Base-by-base conservation (phyloP, 2,797 vertebrate genomes). In the Arnoldichthys spilopterus region DNA sequence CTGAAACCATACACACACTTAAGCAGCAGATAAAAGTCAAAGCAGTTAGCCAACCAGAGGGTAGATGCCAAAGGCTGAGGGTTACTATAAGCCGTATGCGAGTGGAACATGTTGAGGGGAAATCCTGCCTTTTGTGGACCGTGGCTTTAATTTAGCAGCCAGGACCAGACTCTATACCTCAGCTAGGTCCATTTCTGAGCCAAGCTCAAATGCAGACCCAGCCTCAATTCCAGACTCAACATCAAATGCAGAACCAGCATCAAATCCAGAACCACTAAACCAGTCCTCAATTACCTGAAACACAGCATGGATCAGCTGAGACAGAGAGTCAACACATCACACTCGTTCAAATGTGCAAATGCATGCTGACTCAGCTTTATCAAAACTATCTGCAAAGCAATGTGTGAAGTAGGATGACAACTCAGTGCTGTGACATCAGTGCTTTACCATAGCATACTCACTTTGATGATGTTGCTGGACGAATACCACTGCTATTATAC, bases 231-330 rank as follows among this genome's bases (percentile, higher is more conserved):
- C 40, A 43, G 40, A 43, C 40, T 43, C 40, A 43, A 43, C 68
- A 53, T 75, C 73, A 76, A 75, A 82, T 66, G 72, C 76, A 18
- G 82, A 82, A 9, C 66, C 53, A 56, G 53, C 9, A 56, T 56
- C 53, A 58, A 58, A 80, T 58, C 72, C 82, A 84, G 86, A 89
- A 37, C 87, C 88, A 91, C 88, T 93, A 91, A 92, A 89, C 91
- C 89, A 91, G 84, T 92, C 91, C 80, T 91, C 89, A 90, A 86
- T 84, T 66, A 91, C 90, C 91, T 90, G 89, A 22, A 92, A 92
- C 74, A 92, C 71, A 80, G 16, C 72, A 74, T 49, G 47, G 1
- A 53, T 47, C 26, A 51, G 7, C 76, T 70, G 18, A 72, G 43
- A 63, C 70, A 61, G 12, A 34, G 11, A 43, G 6, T 80, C 18